Base-by-base conservation (phyloP, 2,888 invertebrate species). In the Augiades crinisus region DNA sequence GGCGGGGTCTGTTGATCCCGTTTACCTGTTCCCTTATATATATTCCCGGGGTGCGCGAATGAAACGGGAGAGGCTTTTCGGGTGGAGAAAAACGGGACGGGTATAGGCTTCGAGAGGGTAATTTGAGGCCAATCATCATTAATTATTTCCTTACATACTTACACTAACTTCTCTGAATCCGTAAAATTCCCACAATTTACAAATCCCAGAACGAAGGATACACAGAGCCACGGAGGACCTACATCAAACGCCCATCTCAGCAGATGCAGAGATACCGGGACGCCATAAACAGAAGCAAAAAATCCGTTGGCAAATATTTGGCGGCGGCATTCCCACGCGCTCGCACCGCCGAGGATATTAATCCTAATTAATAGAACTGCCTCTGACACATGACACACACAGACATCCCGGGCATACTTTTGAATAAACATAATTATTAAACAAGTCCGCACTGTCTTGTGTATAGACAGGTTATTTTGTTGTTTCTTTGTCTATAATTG, bases 111-210 rank as follows among this genome's bases (percentile, higher is more conserved):
- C 69, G 78, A 77, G 84, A 79, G 84, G 83, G 85, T 86, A 87
- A 88, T 88, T 88, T 85, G 72, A 79, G 86, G 81, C 78, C 88
- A 89, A 89, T 89, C 89, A 89, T 87, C 87, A 88, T 88, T 89
- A 87, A 87, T 86, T 88, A 86, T 81, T 81, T 75, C 69, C 71
- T 81, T n/a, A n/a, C n/a, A n/a, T n/a, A n/a, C n/a, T n/a, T n/a
- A n/a, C n/a, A n/a, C n/a, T n/a, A n/a, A n/a, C n/a, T n/a, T n/a
- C n/a, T n/a, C n/a, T n/a, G n/a, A n/a, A n/a, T n/a, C n/a, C n/a
- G n/a, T n/a, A n/a, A n/a, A n/a, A n/a, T n/a, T n/a, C n/a, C n/a
- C n/a, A n/a, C n/a, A n/a, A n/a, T n/a, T n/a, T n/a, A n/a, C n/a
- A n/a, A n/a, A n/a, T n/a, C n/a, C n/a, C n/a, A n/a, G n/a, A n/a